Evolutionary conservation across 2,113 vertebrate species (phyloP).

Genomic region (Microtus montanus): DNA sequence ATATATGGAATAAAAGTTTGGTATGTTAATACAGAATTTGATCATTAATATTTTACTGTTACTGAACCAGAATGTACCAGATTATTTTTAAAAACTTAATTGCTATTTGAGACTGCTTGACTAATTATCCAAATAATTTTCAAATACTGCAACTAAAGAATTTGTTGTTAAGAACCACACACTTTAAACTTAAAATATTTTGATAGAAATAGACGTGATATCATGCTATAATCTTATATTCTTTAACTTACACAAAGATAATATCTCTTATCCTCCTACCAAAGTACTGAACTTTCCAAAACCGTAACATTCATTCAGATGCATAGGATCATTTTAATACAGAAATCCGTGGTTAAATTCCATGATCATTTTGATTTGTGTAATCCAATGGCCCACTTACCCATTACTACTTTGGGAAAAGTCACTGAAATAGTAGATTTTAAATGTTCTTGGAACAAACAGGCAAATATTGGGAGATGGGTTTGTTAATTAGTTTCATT

Average conservation of each 20-base stretch:
- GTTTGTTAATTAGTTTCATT: background rate
- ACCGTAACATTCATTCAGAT: background rate
- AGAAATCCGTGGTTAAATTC: background rate
- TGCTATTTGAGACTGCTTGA: background rate
- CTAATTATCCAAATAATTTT: background rate
- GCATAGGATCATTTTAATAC: background rate
- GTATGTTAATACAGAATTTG: rapidly evolving
- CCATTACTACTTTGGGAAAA: background rate
- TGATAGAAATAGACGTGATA: background rate
- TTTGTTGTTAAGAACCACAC: too few relatives aligned
- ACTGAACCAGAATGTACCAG: background rate
- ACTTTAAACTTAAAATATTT: background rate
- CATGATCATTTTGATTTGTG: background rate
- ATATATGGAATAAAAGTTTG: background rate
- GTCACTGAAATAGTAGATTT: background rate
- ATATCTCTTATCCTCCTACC: background rate
- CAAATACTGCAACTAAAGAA: background rate
- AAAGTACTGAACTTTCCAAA: background rate
- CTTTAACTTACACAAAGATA: background rate
- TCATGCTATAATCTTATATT: too few relatives aligned
- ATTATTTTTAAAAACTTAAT: background rate
- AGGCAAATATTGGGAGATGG: background rate
- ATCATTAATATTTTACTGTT: background rate
- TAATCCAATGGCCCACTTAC: background rate
- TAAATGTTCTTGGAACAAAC: background rate